phyloP scores from a whole-genome alignment of 2,113 vertebrate genomes.

The Noturus placidus region DNA sequence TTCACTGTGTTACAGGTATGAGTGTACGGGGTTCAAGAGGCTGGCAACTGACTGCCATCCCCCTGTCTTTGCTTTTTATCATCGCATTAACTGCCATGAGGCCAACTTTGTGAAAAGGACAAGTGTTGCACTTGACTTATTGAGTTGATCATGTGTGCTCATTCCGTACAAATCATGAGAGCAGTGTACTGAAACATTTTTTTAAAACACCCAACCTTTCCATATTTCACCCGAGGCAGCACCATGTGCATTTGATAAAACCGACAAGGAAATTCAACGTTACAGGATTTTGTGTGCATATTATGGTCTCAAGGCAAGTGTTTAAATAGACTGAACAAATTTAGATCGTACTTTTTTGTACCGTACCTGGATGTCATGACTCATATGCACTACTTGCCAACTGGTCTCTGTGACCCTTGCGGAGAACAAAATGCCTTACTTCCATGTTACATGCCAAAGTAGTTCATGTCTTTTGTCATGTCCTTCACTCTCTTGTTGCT shows the following conservation, averaged over 20 bases:
- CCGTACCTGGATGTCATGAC: conserved; percentile 54
- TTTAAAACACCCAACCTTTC: conserved; percentile 23
- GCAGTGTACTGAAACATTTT: conserved; percentile 18
- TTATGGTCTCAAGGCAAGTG: conserved; percentile 35
- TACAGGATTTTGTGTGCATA: conserved; percentile 45
- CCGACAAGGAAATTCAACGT: conserved; percentile 18
- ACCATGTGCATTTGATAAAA: conserved; percentile 9
- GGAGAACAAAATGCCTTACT: conserved; percentile 78
- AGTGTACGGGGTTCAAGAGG: conserved; percentile 83
- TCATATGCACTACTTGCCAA: conserved; percentile 63
- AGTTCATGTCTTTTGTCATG: conserved; percentile 66
- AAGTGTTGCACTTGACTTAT: conserved; percentile 50
- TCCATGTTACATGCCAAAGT: conserved; percentile 76
- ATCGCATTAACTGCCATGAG: conserved; percentile 68
- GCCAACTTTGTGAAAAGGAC: conserved; percentile 68
- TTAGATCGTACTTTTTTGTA: conserved; percentile 11
- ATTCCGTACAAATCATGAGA: conserved; percentile 37
- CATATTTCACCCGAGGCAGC: conserved; percentile 28
- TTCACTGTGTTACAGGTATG: conserved; percentile 76
- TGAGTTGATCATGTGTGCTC: conserved; percentile 48
- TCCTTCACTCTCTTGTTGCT: conserved; percentile 58
- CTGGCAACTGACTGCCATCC: conserved; percentile 60
- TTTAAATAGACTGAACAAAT: conserved; percentile 28
- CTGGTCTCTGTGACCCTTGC: conserved; percentile 52
- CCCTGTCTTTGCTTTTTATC: conserved; percentile 67